Percentiles rank a stretch among this genome's conserved stretches.
Conservation (phyloP, 2,113 vertebrate genomes). For the Procavia capensis region DNA sequence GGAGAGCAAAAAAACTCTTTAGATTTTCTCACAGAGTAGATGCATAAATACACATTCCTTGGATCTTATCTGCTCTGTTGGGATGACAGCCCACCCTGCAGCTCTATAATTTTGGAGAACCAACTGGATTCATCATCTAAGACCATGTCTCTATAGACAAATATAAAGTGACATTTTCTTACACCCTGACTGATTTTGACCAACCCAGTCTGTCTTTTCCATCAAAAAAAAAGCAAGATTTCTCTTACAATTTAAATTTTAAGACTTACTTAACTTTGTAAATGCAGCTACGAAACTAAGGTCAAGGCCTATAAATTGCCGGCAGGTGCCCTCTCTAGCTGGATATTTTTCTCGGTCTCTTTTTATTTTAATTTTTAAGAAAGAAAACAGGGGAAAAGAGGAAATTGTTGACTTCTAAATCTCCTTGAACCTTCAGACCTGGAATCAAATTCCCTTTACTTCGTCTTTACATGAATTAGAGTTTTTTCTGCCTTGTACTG, state of each 20-base stretch:
- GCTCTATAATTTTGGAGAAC: background rate
- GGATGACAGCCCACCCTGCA: background rate
- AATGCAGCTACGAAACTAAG: background rate
- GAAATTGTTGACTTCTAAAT: slow-evolving; percentile 50
- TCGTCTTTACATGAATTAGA: slow-evolving; percentile 52
- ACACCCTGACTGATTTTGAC: background rate
- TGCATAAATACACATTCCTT: background rate
- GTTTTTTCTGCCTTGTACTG: slow-evolving; percentile 49
- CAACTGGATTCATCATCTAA: background rate
- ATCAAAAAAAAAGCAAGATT: background rate
- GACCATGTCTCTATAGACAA: background rate
- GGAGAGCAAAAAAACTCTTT: background rate
- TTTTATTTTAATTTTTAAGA: background rate
- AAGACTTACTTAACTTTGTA: background rate
- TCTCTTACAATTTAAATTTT: background rate
- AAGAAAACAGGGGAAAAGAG: background rate
- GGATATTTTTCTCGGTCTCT: background rate
- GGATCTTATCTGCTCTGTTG: background rate
- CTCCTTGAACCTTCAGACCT: slow-evolving; percentile 65
- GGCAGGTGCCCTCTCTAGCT: background rate
- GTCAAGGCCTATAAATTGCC: background rate
- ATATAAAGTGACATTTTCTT: background rate
- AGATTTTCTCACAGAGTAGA: background rate
- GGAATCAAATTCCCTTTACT: slow-evolving; percentile 61
- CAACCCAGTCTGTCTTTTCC: background rate